Evolutionary conservation across 2,797 vertebrate genomes (phyloP), one percentile per base, ranked within the genome.

Genomic region (Pangasius macronema): DNA sequence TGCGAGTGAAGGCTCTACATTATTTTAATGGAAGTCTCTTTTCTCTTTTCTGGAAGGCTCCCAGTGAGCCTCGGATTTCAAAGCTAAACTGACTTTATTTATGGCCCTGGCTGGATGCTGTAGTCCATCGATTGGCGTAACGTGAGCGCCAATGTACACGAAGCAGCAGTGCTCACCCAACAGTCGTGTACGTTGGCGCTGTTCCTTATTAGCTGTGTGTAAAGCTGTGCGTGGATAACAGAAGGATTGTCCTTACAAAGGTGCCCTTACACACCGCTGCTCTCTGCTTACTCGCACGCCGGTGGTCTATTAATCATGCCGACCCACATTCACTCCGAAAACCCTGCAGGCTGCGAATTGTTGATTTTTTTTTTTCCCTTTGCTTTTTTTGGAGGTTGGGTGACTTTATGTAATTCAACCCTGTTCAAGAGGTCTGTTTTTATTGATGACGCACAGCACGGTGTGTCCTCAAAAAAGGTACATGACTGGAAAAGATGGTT

Each of bases 41-140:
- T 83, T 83, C n/a, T 83, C 61, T 76, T 85, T 46, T 82, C 42
- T 85, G 65, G 30, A 85, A 75, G 10, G 39, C 73, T 77, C 81
- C 88, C 70, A 85, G 84, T 55, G 51, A 82, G 84, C 85, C 86
- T 81, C 53, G 89, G 55, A 86, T 91, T 90, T 90, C 89, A 87
- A 81, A 85, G 84, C 89, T 84, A 90, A 92, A 91, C 91, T 82
- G 77, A 89, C 92, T 88, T 87, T 93, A 93, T 94, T 93, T 93
- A 92, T 92, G 89, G 91, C 85, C 65, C 90, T 90, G 90, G 92
- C 89, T 80, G 89, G 75, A 63, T 80, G 84, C 72, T 83, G 88
- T 91, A 92, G 92, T 93, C 84, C 91, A 94, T 95, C 91, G 94
- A 94, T 95, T 90, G 92, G 91, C 93, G 94, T 91, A 95, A 95